These are phyloP conservation scores for Drosophila nebulosa DNA, from an alignment of 1,140 invertebrate genomes.

Conservation along the genomic window DNA sequence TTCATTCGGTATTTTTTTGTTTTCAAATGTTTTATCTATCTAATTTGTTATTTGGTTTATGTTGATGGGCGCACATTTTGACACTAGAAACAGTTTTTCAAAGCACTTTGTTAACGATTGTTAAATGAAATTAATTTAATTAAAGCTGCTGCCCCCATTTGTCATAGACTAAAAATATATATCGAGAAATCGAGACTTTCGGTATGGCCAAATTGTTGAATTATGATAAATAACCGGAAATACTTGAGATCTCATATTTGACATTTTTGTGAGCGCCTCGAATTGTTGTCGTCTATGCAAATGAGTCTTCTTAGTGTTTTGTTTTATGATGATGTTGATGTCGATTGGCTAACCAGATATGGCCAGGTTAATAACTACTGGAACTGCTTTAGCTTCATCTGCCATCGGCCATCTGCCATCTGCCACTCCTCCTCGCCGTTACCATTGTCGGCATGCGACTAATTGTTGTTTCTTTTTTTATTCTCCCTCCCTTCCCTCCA, in stretches of 20 bases:
- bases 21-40: slow-evolving; percentile 38
- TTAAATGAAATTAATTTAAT: slow-evolving; percentile 7
- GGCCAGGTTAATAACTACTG: neutral
- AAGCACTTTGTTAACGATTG: slow-evolving; percentile 11
- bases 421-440: neutral
- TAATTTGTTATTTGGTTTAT: slow-evolving; percentile 61
- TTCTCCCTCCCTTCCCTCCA: no score
- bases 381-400: neutral
- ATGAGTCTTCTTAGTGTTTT: slow-evolving; percentile 44
- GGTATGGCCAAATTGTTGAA: slow-evolving; percentile 12
- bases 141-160: slow-evolving; percentile 18
- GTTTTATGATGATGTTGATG: slow-evolving; percentile 29
- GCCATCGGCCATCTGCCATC: no score
- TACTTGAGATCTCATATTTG: slow-evolving; percentile 40
- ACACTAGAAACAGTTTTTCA: slow-evolving; percentile 22
- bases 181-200: slow-evolving; percentile 17
- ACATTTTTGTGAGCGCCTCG: slow-evolving; percentile 18
- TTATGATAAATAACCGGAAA: slow-evolving; percentile 36
- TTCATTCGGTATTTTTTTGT: slow-evolving; percentile 5
- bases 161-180: slow-evolving; percentile 45
- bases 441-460: neutral
- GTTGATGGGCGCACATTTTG: slow-evolving; percentile 29
- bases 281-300: slow-evolving; percentile 40
- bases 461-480: neutral
- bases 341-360: neutral